Evolutionary conservation across 2,797 vertebrate genomes (phyloP), one percentile per base, ranked within the genome.

Genomic region (Pyrocephalus nanus): DNA sequence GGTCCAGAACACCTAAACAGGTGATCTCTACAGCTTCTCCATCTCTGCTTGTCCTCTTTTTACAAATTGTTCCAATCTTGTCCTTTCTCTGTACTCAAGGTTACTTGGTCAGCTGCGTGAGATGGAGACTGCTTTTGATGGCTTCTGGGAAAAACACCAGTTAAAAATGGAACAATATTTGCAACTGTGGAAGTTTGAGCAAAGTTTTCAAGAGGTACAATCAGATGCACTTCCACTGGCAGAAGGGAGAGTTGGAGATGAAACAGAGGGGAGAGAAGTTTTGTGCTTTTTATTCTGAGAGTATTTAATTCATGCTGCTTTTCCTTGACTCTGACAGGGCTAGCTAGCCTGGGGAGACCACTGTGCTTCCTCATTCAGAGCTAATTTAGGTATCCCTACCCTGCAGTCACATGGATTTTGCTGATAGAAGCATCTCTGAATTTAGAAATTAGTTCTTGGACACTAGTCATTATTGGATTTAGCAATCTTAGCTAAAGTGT

Each of bases 91-190:
- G 92, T 90, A 20, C 95, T 92, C 66, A 76, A 99, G 99, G 96
- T 98, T 99, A 62, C 98, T 99, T 17, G 97, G 98, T 48, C 99
- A 99, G 97, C 98, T 99, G 86, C 98, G 94, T 86, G 99, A 99
- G 94, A 99, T 99, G 99, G 99, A 99, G 97, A 98, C 96, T 6
- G 99, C 99, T 82, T 99, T 99, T 89, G 99, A 99, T 64, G 99
- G 99, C 92, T 99, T 99, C 98, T 99, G 99, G 97, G 99, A 99
- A 95, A 99, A 99, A 90, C 99, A 99, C 84, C 99, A 99, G 91
- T 97, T 99, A 58, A 99, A 99, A 98, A 98, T 99, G 96, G 98
- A 99, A 72, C 99, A 99, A 83, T 99, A 99, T 96, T 96, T 99
- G 81, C 99, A 99, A 62, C 91, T 99, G 32, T 98, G 99, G 96